These are phyloP conservation scores for Acanthurus tractus DNA, from an alignment of 2,797 vertebrate species.

Conservation along the genomic window DNA sequence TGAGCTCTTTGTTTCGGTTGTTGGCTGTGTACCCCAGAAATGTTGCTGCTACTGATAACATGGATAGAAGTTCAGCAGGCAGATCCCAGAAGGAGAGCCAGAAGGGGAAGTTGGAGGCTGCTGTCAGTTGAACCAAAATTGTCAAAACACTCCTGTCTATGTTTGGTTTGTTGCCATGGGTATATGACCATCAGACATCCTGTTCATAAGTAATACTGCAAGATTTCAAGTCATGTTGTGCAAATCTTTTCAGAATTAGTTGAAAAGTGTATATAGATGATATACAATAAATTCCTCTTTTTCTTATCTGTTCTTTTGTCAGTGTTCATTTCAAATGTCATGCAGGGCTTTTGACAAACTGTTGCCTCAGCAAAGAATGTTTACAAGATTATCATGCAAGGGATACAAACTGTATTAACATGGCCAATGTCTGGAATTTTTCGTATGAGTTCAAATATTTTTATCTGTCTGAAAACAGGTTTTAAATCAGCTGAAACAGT, in stretches of 20 bases:
- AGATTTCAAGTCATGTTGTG: conserved; percentile 73
- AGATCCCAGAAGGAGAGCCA: conserved; percentile 18
- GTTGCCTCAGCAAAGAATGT: too few species aligned
- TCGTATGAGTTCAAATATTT: too few species aligned
- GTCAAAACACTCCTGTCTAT: conserved; percentile 74
- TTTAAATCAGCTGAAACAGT: too few species aligned
- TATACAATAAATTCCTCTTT: conserved; percentile 84
- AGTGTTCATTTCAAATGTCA: conserved; percentile 8
- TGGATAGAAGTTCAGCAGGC: conserved; percentile 58
- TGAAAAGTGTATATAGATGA: conserved; percentile 83
- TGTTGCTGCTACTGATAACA: conserved; percentile 79
- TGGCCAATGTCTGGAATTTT: too few species aligned
- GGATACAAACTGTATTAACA: too few species aligned
- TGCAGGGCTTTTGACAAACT: not conserved
- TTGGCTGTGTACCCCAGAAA: conserved; percentile 66
- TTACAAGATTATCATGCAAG: too few species aligned
- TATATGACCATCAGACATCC: conserved; percentile 75
- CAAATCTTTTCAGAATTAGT: conserved; percentile 79
- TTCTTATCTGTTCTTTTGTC: conserved; percentile 62
- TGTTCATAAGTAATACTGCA: conserved; percentile 71
- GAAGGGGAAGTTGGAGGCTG: conserved; percentile 33
- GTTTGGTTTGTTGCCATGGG: conserved; percentile 79
- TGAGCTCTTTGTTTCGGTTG: conserved; percentile 26
- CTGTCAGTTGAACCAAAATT: conserved; percentile 78
- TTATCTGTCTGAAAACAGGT: too few species aligned